Percentiles rank a stretch among this genome's conserved stretches.
These are phyloP conservation scores for Psilopsiagon aurifrons DNA, from an alignment of 2,113 vertebrate genomes.

Conservation along the genomic window DNA sequence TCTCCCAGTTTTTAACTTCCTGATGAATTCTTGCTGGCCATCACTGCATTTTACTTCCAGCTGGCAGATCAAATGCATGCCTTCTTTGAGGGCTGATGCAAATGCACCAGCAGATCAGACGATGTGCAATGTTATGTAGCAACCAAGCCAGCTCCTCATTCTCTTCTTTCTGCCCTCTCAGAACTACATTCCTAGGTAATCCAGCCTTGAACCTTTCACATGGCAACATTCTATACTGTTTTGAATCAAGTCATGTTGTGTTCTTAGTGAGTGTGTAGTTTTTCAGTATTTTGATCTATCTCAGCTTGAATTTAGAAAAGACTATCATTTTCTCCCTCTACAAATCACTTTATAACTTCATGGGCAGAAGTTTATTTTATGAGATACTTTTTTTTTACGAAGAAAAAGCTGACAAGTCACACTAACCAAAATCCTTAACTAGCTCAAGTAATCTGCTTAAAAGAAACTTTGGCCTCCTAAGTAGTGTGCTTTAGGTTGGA, in stretches of 20 bases:
- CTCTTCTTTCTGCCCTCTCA: not conserved
- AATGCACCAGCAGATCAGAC: not conserved
- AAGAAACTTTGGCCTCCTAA: not conserved
- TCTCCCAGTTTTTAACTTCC: constrained; percentile 39
- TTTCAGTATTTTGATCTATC: not conserved
- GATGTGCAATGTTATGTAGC: not conserved
- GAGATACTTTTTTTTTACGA: not conserved
- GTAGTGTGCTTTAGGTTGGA: not conserved
- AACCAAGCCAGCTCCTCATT: not conserved
- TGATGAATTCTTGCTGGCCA: constrained; percentile 10
- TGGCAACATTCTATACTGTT: not conserved
- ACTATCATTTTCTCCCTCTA: not conserved
- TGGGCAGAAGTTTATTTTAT: not conserved
- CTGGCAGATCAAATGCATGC: not conserved
- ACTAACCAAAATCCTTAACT: not conserved
- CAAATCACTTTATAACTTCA: not conserved
- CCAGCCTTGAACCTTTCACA: not conserved
- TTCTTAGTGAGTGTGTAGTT: not conserved
- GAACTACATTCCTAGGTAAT: not conserved
- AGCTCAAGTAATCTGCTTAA: not conserved
- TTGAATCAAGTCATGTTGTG: not conserved
- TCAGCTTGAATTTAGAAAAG: not conserved
- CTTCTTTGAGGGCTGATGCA: not conserved
- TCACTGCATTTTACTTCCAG: not conserved
- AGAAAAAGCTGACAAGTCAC: not conserved